Evolutionary conservation across 2,888 invertebrate species (phyloP).

Genomic region (Ophion obscuratus): DNA sequence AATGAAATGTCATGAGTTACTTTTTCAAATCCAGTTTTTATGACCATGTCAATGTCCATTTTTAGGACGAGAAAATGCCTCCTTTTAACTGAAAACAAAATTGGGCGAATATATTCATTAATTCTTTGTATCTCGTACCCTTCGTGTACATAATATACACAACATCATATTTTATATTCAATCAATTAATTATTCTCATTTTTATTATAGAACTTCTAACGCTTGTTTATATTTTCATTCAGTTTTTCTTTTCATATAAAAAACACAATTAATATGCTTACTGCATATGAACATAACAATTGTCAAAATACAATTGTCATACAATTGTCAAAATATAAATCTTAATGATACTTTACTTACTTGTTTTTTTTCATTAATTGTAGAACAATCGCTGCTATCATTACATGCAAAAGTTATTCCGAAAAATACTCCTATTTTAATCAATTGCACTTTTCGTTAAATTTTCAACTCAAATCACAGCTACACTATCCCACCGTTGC

Average conservation of each 20-base stretch:
- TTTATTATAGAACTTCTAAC: too few relatives aligned
- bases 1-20: slow-evolving; percentile 53
- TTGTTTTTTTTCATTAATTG: neutral
- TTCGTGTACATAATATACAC: too few relatives aligned
- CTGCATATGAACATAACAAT: slow-evolving; percentile 21
- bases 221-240: too few relatives aligned
- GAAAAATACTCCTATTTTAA: too few relatives aligned
- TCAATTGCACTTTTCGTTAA: too few relatives aligned
- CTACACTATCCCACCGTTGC: too few relatives aligned
- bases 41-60: slow-evolving; percentile 50
- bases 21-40: slow-evolving; percentile 66
- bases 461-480: too few relatives aligned
- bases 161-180: too few relatives aligned
- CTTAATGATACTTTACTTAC: slow-evolving; percentile 20
- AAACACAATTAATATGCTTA: slow-evolving; percentile 13
- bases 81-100: slow-evolving; percentile 16
- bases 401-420: too few relatives aligned
- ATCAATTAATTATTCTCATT: too few relatives aligned
- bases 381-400: too few relatives aligned
- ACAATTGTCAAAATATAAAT: slow-evolving; percentile 12
- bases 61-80: slow-evolving; percentile 20
- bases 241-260: slow-evolving; percentile 2
- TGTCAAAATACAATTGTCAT: slow-evolving; percentile 10
- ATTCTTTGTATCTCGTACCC: slow-evolving; percentile 8
- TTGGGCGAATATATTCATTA: slow-evolving; percentile 17